Conservation (phyloP, 2,113 vertebrate species). For the Notothenia rossii region DNA sequence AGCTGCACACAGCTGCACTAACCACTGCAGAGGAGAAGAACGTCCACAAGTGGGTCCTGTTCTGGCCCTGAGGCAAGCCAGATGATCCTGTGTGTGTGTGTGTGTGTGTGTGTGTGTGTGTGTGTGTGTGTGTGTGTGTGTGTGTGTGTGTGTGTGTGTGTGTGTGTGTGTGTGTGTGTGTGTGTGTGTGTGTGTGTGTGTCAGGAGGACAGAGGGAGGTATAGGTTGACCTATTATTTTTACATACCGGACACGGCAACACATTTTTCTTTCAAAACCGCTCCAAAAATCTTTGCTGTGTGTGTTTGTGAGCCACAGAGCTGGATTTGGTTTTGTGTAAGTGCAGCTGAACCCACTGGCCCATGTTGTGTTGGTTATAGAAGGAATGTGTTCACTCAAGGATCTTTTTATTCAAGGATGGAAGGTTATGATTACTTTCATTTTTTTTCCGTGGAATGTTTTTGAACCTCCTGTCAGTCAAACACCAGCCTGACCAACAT, state of each 20-base stretch:
- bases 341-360: slow-evolving; percentile 50
- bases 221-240: background rate
- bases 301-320: slow-evolving; percentile 6
- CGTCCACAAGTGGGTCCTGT: slow-evolving; percentile 40
- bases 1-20: slow-evolving; percentile 44
- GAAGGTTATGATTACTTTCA: slow-evolving; percentile 6
- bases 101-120: background rate
- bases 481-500: slow-evolving; percentile 30
- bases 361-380: slow-evolving; percentile 31
- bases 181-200: background rate
- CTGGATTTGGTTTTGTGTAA: slow-evolving; percentile 60
- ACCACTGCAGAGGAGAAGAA: slow-evolving; percentile 17
- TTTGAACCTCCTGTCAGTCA: slow-evolving; percentile 29
- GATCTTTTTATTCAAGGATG: background rate
- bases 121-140: slow-evolving; percentile 5
- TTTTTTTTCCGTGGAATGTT: slow-evolving; percentile 18
- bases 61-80: slow-evolving; percentile 36
- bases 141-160: slow-evolving; percentile 15
- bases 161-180: background rate
- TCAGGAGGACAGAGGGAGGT: background rate
- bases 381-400: slow-evolving; percentile 12
- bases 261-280: background rate
- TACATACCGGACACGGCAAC: background rate
- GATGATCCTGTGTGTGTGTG: slow-evolving; percentile 25
- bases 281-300: background rate